Base-by-base conservation (phyloP, 2,797 vertebrate species). In the Mormyrus proboscirostris region DNA sequence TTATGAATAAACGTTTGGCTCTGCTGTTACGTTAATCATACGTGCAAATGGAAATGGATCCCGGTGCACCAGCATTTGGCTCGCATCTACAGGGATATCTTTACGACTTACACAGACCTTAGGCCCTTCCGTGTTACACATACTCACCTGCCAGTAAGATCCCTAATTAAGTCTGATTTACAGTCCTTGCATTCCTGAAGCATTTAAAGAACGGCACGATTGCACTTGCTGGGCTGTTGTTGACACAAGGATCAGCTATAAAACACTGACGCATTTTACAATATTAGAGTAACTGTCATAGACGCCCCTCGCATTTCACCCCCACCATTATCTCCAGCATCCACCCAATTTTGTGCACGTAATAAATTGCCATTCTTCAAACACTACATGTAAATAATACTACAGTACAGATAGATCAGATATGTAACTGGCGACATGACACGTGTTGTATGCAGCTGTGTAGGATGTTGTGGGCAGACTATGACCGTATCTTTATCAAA, bases 111-210 rank as follows among this genome's bases (percentile, higher is more conserved):
- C 16, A 44, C 7, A 44, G 38, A 82, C 76, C 76, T 9, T 82
- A 82, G 44, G 49, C 82, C n/a, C 82, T 85, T 85, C 82, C 82
- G 82, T 14, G 22, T 85, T 50, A 49, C 82, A 8, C 82, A 51
- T 51, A 85, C 82, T 85, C 82, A 85, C 82, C 82, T 85, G 82
- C 82, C 82, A 85, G 82, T 4, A 12, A 16, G 49, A 85, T 50
- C 82, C 82, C 44, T 85, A 51, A 85, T 85, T 85, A 85, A 85
- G 49, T 85, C 82, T 85, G 82, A 85, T 85, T 50, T 51, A 50
- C 49, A 47, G 44, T 25, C 44, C 9, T 12, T 85, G 82, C 22
- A 49, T 49, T 85, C 82, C 82, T 49, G 49, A 85, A 25, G n/a
- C 82, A 25, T 51, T 29, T 51, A 50, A 50, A 51, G 82, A 51